Base-by-base conservation (phyloP, 2,797 vertebrate genomes). In the Cuniculus paca region DNA sequence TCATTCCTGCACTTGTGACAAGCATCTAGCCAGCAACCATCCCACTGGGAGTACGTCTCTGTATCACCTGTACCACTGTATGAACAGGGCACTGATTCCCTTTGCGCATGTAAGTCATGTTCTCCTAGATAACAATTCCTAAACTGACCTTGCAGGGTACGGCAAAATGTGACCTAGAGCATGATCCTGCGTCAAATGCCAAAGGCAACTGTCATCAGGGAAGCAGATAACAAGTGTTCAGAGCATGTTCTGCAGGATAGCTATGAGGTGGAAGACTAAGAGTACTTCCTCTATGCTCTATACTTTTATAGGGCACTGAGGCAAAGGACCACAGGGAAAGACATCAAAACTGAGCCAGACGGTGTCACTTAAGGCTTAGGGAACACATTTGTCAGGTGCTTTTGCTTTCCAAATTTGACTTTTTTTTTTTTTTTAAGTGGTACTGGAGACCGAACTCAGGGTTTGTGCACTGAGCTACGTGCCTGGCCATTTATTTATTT, bases 141-240 rank as follows among this genome's bases (percentile, higher is more conserved):
- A 72, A 94, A 70, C 87, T 95, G 72, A 97, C 87, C 88, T 95
- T 54, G 52, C 24, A 61, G 52, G 36, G 56, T 79, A 87, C 10
- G 45, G 68, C 60, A 88, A 94, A 96, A 95, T 58, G 72, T 77
- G 63, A 88, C 72, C n/a, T 11, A 75, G 48, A 68, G 88, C 4
- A 60, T 34, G 63, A 82, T 58, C 72, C 82, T 84, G 5, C n/a
- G 54, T 50, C 68, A 91, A 70, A 65, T 91, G 60, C 78, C 84
- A 87, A 26, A 97, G 85, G 79, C 85, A 97, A 65, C n/a, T 42
- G 6, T 16, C 61, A 95, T 39, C 63, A 74, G 72, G 56, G 48
- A 81, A 74, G 58, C 42, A 85, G 50, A 91, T 87, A 56, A 60
- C 72, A 86, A 48, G 22, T 24, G 5, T 31, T 48, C 31, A 20